Evolutionary conservation across 2,797 vertebrate species (phyloP).

Genomic region (Kryptopterus vitreolus): DNA sequence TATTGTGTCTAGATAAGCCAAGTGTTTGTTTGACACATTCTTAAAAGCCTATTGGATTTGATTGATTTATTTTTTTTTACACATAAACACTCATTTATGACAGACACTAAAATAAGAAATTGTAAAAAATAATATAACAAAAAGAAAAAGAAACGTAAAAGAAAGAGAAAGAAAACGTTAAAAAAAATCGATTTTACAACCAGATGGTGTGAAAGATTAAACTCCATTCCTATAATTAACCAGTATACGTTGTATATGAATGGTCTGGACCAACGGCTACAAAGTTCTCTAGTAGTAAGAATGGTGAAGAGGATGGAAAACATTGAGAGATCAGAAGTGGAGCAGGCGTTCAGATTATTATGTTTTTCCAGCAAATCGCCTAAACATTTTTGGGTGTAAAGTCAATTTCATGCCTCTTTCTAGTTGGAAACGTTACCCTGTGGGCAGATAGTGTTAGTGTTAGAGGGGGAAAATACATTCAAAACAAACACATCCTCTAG

Average conservation of each 20-base stretch:
- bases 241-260: background rate
- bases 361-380: slow-evolving; percentile 68
- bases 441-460: slow-evolving; percentile 64
- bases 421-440: slow-evolving; percentile 64
- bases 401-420: slow-evolving; percentile 73
- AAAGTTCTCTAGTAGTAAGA: slow-evolving; percentile 8
- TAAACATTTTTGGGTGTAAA: slow-evolving; percentile 69
- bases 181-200: background rate
- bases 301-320: slow-evolving; percentile 19
- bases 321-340: slow-evolving; percentile 37
- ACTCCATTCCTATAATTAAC: background rate
- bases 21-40: background rate
- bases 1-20: background rate
- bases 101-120: background rate
- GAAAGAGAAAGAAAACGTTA: no score
- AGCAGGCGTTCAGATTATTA: slow-evolving; percentile 67
- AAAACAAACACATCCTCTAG: slow-evolving; percentile 57
- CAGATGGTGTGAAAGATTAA: background rate
- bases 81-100: background rate
- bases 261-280: background rate
- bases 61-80: background rate
- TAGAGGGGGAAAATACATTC: slow-evolving; percentile 60
- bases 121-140: background rate
- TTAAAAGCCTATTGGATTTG: background rate
- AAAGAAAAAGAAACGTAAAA: no score